Evolutionary conservation across 2,113 vertebrate species (phyloP).

Genomic region (Pseudorectes ferrugineus): DNA sequence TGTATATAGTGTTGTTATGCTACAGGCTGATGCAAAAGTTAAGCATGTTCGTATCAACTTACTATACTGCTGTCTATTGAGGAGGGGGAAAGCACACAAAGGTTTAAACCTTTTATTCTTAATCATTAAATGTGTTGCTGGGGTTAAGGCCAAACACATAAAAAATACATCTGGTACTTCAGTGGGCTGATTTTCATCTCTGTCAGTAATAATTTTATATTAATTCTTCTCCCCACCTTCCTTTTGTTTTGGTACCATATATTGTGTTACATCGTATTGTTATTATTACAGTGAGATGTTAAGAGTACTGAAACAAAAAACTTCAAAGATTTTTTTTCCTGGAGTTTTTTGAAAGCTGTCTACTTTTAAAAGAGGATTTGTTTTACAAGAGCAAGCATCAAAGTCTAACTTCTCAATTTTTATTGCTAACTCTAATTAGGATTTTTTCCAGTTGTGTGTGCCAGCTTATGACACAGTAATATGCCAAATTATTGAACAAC

Average conservation of each 20-base stretch:
- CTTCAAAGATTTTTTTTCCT: not conserved
- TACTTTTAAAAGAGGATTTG: not conserved
- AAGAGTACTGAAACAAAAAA: not conserved
- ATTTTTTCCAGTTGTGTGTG: not conserved
- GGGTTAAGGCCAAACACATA: not conserved
- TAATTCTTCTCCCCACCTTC: not conserved
- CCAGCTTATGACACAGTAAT: not conserved
- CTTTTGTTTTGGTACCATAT: not conserved
- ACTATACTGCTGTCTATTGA: not conserved
- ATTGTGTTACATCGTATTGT: not conserved
- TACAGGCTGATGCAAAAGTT: not conserved
- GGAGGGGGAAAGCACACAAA: not conserved
- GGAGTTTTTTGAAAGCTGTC: not conserved
- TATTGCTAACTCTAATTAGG: not conserved
- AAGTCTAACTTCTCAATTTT: constrained; percentile 15
- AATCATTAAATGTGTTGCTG: not conserved
- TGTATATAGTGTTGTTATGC: not conserved
- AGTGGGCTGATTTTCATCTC: not conserved
- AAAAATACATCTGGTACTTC: not conserved
- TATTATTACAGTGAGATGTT: not conserved
- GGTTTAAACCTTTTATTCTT: not conserved
- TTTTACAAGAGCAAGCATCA: not conserved
- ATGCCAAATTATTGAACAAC: not conserved
- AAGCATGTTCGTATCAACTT: not conserved
- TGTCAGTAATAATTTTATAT: not conserved